These are phyloP conservation scores for Cepaea nemoralis DNA, from an alignment of 1,140 invertebrate genomes.

Conservation along the genomic window DNA sequence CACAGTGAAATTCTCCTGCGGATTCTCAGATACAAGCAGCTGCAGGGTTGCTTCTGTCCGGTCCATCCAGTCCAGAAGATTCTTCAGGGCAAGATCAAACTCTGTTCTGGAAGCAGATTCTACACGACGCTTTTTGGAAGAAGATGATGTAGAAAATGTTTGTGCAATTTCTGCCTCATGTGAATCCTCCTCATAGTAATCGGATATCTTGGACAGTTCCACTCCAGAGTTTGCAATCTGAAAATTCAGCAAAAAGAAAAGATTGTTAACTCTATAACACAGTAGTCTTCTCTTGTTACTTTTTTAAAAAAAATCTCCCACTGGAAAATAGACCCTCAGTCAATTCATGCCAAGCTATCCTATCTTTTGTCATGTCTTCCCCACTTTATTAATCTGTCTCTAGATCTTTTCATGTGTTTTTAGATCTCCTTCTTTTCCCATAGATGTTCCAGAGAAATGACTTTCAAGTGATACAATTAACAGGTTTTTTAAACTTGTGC, in stretches of 20 bases:
- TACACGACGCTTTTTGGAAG: conserved; percentile 61
- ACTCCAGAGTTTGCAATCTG: conserved; percentile 68
- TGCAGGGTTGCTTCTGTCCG: conserved; percentile 75
- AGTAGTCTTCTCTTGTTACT: no score
- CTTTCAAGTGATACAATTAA: no score
- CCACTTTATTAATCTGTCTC: no score
- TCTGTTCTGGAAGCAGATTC: conserved; percentile 70
- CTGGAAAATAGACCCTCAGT: no score
- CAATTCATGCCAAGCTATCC: no score
- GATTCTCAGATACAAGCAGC: conserved; percentile 72
- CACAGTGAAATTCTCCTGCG: conserved; percentile 75
- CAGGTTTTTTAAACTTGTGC: no score
- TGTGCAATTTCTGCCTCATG: conserved; percentile 49
- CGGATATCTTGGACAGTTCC: conserved; percentile 56
- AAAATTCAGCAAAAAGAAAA: conserved; percentile 12
- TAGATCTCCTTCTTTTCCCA: no score
- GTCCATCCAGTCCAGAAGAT: conserved; percentile 76
- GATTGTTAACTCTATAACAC: no score
- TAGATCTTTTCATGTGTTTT: no score
- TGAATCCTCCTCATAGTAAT: conserved; percentile 49
- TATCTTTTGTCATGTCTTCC: no score
- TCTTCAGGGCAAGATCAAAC: conserved; percentile 74
- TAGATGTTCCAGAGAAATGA: no score
- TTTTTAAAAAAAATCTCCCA: no score
- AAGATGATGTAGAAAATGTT: conserved; percentile 43